A percentile compares a stretch with the other conserved stretches of the same genome.
phyloP scores from a whole-genome alignment of 2,797 vertebrate species.

The Ambastaia sidthimunki region DNA sequence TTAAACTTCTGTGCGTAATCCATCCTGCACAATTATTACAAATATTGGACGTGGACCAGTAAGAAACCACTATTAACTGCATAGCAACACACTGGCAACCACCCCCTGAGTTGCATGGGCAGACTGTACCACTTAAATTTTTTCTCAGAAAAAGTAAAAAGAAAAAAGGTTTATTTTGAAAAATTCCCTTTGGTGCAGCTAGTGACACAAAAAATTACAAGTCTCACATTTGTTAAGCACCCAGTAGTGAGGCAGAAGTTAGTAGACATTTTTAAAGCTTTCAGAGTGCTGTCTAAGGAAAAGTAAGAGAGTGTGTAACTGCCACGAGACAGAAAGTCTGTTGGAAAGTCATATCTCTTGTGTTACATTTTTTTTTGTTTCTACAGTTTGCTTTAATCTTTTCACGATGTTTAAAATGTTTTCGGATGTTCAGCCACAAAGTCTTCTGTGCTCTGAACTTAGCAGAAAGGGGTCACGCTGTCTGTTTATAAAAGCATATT shows the following conservation, averaged over 20 bases:
- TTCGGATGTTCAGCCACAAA: slow-evolving; percentile 32
- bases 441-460: slow-evolving; percentile 9
- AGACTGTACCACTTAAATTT: no score
- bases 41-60: not conserved
- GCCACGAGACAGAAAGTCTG: not conserved
- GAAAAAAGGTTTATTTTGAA: no score
- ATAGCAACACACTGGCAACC: not conserved
- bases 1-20: not conserved
- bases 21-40: not conserved
- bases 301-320: not conserved
- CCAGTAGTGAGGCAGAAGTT: not conserved
- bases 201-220: no score
- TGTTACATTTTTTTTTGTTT: not conserved
- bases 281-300: not conserved
- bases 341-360: not conserved
- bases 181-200: no score
- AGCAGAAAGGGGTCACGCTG: slow-evolving; percentile 16
- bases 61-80: not conserved
- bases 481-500: slow-evolving; percentile 11
- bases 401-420: slow-evolving; percentile 36
- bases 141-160: no score
- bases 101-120: no score
- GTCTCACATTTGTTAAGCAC: not conserved
- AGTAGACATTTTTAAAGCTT: not conserved
- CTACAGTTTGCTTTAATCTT: slow-evolving; percentile 9